Evolutionary conservation across 2,797 vertebrate species (phyloP).

Genomic region (Propithecus perrieri): DNA sequence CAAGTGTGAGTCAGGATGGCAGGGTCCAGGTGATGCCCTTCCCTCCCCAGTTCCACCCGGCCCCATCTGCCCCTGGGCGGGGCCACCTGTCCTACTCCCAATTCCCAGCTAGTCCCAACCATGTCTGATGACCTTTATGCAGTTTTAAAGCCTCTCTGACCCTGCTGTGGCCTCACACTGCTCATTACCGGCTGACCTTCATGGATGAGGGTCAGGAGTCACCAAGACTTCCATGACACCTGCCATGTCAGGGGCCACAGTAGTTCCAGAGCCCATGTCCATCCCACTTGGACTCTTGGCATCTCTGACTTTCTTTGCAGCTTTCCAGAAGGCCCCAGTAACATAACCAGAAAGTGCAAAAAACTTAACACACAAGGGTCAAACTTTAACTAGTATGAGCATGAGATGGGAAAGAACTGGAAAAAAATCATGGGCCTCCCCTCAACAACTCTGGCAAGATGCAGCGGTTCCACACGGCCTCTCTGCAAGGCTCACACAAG

Average conservation of each 20-base stretch:
- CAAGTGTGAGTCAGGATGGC: background rate
- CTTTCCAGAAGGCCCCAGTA: background rate
- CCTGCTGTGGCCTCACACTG: background rate
- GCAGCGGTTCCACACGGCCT: background rate
- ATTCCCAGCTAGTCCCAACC: background rate
- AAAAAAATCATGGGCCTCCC: background rate
- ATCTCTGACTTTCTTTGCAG: background rate
- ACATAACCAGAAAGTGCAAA: background rate
- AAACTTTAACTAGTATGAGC: background rate
- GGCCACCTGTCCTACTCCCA: background rate
- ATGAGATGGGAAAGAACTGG: background rate
- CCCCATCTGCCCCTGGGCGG: background rate
- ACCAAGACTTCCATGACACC: background rate
- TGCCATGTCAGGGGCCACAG: background rate
- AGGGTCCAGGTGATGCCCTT: accelerated
- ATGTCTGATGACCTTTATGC: background rate
- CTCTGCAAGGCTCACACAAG: background rate
- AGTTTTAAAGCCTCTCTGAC: background rate
- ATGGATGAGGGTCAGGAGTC: background rate
- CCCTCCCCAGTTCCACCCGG: background rate
- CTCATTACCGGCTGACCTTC: background rate
- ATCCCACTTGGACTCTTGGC: background rate
- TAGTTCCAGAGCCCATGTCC: background rate
- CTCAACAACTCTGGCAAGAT: background rate
- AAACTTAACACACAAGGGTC: background rate